phyloP scores from a whole-genome alignment of 1,140 invertebrate species.

The Theocolax elegans region DNA sequence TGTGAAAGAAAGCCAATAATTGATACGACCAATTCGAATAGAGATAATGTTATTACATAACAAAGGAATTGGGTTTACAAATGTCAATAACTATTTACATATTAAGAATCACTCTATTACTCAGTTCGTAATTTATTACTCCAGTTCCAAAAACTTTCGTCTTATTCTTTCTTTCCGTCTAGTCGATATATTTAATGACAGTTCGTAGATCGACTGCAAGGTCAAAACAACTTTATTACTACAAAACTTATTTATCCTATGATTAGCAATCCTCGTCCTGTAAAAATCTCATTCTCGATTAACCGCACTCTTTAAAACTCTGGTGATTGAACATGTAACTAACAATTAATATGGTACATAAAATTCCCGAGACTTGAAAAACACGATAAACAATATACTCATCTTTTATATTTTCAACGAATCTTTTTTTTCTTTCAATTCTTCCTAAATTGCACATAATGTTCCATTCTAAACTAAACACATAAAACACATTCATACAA shows the following conservation, averaged over 20 bases:
- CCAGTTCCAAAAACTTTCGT: conserved; percentile 1
- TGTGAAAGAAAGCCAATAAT: too few species aligned
- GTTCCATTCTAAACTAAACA: conserved; percentile 40
- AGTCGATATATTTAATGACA: conserved; percentile 18
- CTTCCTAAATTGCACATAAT: conserved; percentile 45
- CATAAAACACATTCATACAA: conserved; percentile 37
- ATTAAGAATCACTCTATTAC: conserved; percentile 24
- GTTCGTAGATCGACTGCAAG: conserved; percentile 8
- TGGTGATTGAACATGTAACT: conserved; percentile 39
- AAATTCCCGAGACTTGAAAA: conserved; percentile 35
- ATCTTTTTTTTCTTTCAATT: conserved; percentile 31
- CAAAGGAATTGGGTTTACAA: conserved; percentile 34
- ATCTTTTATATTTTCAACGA: conserved; percentile 32
- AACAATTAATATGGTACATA: conserved; percentile 42
- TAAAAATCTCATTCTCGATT: conserved; percentile 15
- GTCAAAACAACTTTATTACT: conserved; percentile 28
- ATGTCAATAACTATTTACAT: conserved; percentile 38
- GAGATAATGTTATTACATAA: conserved; percentile 30
- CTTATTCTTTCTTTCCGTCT: not conserved
- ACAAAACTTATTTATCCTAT: conserved; percentile 34
- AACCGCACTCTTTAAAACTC: conserved; percentile 29
- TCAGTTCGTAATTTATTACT: conserved; percentile 18
- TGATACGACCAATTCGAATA: conserved; percentile 10
- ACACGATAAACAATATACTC: conserved; percentile 33
- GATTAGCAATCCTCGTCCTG: conserved; percentile 3